Conservation (phyloP, 1,140 invertebrate genomes). For the Plectus sambesii region DNA sequence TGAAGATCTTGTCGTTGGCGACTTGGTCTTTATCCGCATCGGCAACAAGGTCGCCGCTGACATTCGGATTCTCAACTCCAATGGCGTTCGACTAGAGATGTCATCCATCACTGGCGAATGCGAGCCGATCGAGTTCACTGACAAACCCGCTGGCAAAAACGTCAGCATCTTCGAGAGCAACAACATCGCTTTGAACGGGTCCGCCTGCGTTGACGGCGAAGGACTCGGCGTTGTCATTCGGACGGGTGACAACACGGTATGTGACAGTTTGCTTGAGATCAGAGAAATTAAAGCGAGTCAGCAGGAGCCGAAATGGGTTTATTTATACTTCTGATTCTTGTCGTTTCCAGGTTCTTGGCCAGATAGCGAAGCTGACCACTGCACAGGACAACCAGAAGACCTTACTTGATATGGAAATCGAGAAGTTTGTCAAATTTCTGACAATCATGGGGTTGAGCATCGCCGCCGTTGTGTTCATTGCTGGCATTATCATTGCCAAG, state of each 20-base stretch:
- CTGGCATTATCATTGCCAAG: constrained; percentile 10
- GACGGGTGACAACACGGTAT: constrained; percentile 31
- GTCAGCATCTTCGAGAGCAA: constrained; percentile 32
- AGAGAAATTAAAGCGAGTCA: no score
- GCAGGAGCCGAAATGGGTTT: no score
- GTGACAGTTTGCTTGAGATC: not conserved
- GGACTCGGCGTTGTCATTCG: constrained; percentile 30
- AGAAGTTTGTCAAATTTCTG: constrained; percentile 33
- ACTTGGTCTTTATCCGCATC: constrained; percentile 86
- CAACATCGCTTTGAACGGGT: constrained; percentile 39
- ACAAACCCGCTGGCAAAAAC: constrained; percentile 21
- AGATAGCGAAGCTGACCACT: constrained; percentile 36
- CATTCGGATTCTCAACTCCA: constrained; percentile 72
- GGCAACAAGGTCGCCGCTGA: constrained; percentile 87
- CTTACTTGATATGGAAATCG: constrained; percentile 29
- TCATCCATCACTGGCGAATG: constrained; percentile 66
- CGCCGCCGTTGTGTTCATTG: constrained; percentile 8
- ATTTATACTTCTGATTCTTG: no score
- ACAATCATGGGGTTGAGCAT: constrained; percentile 28
- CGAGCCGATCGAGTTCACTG: constrained; percentile 50
- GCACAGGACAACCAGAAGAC: constrained; percentile 18
- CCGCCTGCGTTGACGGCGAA: constrained; percentile 34
- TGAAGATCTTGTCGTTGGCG: constrained; percentile 78
- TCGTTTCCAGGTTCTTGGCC: constrained; percentile 29
- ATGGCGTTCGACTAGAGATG: constrained; percentile 57